Conservation (phyloP, 2,888 invertebrate species). For the Rhodophaea formosa region DNA sequence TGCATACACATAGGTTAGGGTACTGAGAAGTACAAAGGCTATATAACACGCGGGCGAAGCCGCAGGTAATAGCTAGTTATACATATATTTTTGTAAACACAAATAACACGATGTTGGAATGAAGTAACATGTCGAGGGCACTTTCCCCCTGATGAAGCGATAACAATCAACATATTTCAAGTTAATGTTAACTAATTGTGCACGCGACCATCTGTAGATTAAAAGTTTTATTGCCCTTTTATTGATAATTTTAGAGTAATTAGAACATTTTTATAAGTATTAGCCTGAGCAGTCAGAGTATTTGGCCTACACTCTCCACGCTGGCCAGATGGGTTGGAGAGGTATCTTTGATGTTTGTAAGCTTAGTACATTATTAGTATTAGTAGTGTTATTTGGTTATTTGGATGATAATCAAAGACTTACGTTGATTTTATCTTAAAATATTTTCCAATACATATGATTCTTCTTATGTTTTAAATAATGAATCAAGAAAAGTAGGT, state of each 20-base stretch:
- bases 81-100: neutral
- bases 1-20: too few relatives aligned
- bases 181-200: conserved; percentile 33
- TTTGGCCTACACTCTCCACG: too few relatives aligned
- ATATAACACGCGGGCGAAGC: too few relatives aligned
- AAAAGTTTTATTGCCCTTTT: conserved; percentile 26
- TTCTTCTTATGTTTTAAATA: too few relatives aligned
- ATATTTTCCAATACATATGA: too few relatives aligned
- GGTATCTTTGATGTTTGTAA: too few relatives aligned
- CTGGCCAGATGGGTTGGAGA: too few relatives aligned
- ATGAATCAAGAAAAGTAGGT: too few relatives aligned
- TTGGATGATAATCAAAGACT: neutral
- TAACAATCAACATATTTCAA: conserved; percentile 32
- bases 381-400: neutral
- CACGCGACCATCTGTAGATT: conserved; percentile 24
- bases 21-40: too few relatives aligned
- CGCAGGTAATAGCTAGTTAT: too few relatives aligned
- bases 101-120: neutral
- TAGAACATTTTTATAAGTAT: conserved; percentile 14
- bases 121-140: neutral
- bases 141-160: conserved; percentile 30
- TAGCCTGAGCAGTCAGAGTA: too few relatives aligned
- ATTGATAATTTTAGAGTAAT: conserved; percentile 19
- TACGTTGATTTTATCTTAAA: too few relatives aligned
- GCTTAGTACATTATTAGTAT: neutral